These are phyloP conservation scores for Aradus depressus DNA, from an alignment of 2,888 invertebrate species.

Conservation along the genomic window DNA sequence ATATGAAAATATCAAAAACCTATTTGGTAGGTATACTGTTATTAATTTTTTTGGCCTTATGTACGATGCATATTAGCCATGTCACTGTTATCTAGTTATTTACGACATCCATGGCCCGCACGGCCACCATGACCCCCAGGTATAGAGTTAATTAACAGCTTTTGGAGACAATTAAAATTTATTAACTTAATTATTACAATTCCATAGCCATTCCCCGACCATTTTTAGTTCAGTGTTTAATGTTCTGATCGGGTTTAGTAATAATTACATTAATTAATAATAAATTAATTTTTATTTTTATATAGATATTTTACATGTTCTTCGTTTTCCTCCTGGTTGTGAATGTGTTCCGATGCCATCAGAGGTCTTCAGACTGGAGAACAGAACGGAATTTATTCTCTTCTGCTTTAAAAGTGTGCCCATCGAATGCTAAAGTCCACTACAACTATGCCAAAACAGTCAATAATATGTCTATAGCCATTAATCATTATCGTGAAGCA, in stretches of 20 bases:
- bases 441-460: conserved; percentile 89
- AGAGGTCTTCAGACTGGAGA: conserved; percentile 67
- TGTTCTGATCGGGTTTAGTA: background rate
- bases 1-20: too few species aligned
- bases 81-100: too few species aligned
- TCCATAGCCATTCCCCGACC: too few species aligned
- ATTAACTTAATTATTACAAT: too few species aligned
- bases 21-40: too few species aligned
- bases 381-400: conserved; percentile 65
- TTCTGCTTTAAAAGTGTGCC: conserved; percentile 77
- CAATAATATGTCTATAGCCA: conserved; percentile 60
- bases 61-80: too few species aligned
- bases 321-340: conserved; percentile 32
- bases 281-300: conserved; percentile 33
- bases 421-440: conserved; percentile 83
- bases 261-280: background rate
- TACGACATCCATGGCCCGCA: too few species aligned
- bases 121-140: too few species aligned
- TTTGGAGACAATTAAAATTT: too few species aligned
- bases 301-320: conserved; percentile 34
- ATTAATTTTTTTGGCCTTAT: too few species aligned
- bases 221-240: background rate
- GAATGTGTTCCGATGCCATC: conserved; percentile 39
- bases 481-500: conserved; percentile 65
- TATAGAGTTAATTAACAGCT: too few species aligned